Conservation (phyloP, 2,797 vertebrate species). For the Nannoperca australis region DNA sequence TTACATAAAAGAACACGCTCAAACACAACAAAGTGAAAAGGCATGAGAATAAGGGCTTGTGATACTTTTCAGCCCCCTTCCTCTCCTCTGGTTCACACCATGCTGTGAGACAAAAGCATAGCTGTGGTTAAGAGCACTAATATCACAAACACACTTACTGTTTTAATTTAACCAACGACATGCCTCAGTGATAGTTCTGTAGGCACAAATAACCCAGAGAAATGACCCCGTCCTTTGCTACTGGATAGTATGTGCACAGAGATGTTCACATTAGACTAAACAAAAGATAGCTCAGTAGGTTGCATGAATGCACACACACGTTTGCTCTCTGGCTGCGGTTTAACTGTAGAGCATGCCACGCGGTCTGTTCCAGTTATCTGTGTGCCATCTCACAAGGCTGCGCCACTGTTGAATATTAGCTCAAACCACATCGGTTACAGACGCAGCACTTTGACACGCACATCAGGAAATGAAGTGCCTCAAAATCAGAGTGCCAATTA, state of each 20-base stretch:
- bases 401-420: neutral
- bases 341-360: neutral
- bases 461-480: conserved; percentile 49
- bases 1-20: conserved; percentile 42
- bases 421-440: conserved; percentile 51
- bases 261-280: conserved; percentile 17
- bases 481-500: conserved; percentile 25
- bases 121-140: conserved; percentile 53
- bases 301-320: neutral
- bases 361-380: conserved; percentile 24
- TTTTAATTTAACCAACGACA: conserved; percentile 10
- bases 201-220: neutral
- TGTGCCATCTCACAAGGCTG: conserved; percentile 17
- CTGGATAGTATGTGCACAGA: neutral
- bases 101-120: conserved; percentile 46
- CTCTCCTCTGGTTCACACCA: conserved; percentile 40
- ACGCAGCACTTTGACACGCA: neutral
- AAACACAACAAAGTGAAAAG: conserved; percentile 63
- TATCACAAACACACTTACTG: conserved; percentile 42
- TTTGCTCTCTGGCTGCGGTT: conserved; percentile 4
- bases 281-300: neutral
- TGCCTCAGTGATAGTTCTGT: neutral
- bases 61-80: conserved; percentile 4
- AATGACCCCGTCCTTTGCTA: neutral
- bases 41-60: conserved; percentile 22